Evolutionary conservation across 1,140 invertebrate species (phyloP).

Genomic region (Orchesella cincta): DNA sequence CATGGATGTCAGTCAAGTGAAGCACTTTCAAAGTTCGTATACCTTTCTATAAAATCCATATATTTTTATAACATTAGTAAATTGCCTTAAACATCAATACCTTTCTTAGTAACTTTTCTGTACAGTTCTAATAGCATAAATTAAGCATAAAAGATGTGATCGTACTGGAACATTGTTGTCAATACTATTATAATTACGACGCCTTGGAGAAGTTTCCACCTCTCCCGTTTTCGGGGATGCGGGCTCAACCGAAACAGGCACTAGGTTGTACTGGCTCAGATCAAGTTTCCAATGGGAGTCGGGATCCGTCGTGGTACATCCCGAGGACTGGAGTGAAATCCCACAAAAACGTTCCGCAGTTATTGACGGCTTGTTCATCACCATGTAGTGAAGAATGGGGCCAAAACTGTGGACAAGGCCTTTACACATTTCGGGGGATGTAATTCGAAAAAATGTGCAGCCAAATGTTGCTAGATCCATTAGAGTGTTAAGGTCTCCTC

Average conservation of each 20-base stretch:
- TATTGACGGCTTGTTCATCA: constrained; percentile 29
- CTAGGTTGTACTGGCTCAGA: constrained; percentile 8
- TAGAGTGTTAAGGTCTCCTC: constrained; percentile 30
- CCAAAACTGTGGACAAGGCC: constrained; percentile 47
- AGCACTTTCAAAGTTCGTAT: constrained; percentile 58
- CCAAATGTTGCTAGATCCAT: constrained; percentile 42
- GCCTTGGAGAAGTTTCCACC: not conserved
- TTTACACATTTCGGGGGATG: constrained; percentile 43
- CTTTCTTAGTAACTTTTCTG: too few species aligned
- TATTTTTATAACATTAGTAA: not conserved
- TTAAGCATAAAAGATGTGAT: too few species aligned
- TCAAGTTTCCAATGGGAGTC: constrained; percentile 32
- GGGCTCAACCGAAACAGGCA: constrained; percentile 1
- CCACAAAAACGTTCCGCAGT: constrained; percentile 48
- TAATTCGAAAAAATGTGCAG: constrained; percentile 47
- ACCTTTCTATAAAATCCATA: constrained; percentile 49
- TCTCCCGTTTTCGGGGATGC: not conserved
- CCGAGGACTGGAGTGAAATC: constrained; percentile 45
- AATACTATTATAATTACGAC: not conserved
- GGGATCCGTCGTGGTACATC: constrained; percentile 33
- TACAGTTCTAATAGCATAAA: too few species aligned
- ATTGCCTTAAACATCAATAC: too few species aligned
- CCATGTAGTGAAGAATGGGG: constrained; percentile 41
- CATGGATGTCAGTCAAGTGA: constrained; percentile 61
- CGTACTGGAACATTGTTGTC: not conserved